A percentile compares a stretch with the other conserved stretches of the same genome.
phyloP scores from a whole-genome alignment of 2,113 vertebrate species.

The Neodon shergylaensis region DNA sequence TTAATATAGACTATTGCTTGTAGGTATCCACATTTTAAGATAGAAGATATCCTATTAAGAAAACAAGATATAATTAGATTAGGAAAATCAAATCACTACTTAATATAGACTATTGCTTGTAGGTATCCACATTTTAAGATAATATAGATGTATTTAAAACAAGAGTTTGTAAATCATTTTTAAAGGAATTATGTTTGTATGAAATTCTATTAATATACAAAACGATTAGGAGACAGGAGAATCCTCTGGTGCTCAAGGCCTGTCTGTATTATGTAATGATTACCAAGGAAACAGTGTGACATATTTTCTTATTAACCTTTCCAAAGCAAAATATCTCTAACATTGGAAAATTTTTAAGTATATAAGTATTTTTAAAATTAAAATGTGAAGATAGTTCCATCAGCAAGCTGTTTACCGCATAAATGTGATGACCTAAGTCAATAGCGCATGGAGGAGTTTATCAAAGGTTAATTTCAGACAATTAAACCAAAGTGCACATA shows the following conservation, averaged over 20 bases:
- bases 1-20: background rate
- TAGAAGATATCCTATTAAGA: background rate
- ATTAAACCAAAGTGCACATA: background rate
- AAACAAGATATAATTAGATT: conserved; percentile 13
- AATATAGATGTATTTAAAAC: background rate
- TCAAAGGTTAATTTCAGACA: background rate
- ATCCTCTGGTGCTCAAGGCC: background rate
- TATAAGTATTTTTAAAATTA: background rate
- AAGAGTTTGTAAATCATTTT: background rate
- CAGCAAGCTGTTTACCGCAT: background rate
- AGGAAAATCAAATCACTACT: background rate
- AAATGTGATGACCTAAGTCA: background rate
- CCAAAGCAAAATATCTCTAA: background rate
- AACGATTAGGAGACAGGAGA: background rate
- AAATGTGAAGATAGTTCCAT: background rate
- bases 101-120: background rate
- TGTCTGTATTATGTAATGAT: background rate
- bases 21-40: background rate
- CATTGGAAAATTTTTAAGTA: background rate
- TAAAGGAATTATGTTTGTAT: background rate
- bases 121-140: background rate
- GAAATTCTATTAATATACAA: background rate
- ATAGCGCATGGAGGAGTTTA: background rate
- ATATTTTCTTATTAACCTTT: background rate
- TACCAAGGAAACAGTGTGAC: background rate